Percentiles rank a stretch among this genome's conserved stretches.
phyloP scores from a whole-genome alignment of 64 coral and sea anemone species.

The Montipora capricornis region DNA sequence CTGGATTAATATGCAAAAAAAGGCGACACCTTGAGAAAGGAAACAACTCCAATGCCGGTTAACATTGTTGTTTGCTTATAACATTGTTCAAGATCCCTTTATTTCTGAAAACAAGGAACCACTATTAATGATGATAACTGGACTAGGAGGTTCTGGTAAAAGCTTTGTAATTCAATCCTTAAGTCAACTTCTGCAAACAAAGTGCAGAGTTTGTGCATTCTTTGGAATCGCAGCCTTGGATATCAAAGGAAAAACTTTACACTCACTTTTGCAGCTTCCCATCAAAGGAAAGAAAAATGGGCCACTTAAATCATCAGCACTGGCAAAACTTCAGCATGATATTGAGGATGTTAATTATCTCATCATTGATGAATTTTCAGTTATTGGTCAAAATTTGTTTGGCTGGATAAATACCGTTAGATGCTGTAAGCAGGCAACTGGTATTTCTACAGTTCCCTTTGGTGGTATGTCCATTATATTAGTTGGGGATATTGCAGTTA shows the following conservation, averaged over 20 bases:
- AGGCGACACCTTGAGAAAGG: constrained; percentile 36
- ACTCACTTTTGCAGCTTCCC: constrained; percentile 71
- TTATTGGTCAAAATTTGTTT: not conserved
- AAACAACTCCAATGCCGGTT: constrained; percentile 4
- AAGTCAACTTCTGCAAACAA: not conserved
- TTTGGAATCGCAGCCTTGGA: constrained; percentile 61
- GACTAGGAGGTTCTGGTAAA: constrained; percentile 52
- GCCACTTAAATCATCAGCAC: not conserved
- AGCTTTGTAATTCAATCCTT: constrained; percentile 48
- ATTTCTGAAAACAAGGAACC: constrained; percentile 30
- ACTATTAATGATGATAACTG: constrained; percentile 59
- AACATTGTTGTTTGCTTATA: not conserved
- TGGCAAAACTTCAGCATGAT: constrained; percentile 48
- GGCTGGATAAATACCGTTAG: constrained; percentile 7
- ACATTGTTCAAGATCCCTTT: constrained; percentile 8
- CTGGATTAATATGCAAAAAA: constrained; percentile 62
- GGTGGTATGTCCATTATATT: constrained; percentile 71
- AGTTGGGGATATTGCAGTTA: constrained; percentile 70
- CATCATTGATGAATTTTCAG: constrained; percentile 77
- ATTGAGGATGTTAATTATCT: constrained; percentile 43
- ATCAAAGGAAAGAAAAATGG: constrained; percentile 47
- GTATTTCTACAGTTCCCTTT: constrained; percentile 32
- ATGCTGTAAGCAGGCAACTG: constrained; percentile 39
- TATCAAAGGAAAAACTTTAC: constrained; percentile 65
- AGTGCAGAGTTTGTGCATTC: constrained; percentile 49